Conservation (phyloP, 2,797 vertebrate genomes). For the Hydrocynus forskahlii region DNA sequence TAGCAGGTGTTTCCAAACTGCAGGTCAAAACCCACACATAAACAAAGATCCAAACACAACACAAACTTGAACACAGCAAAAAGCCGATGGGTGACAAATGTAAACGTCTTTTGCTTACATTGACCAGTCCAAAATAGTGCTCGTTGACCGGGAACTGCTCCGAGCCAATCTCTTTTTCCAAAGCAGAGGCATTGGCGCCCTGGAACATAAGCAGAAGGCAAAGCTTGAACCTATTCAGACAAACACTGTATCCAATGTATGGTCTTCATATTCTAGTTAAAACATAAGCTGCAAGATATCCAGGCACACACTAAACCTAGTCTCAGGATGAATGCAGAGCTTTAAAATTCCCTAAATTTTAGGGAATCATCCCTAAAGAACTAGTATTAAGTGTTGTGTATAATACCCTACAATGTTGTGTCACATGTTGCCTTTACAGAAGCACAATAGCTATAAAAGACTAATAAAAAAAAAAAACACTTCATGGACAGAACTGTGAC, state of each 20-base stretch:
- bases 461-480: neutral
- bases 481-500: neutral
- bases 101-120: conserved; percentile 72
- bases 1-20: conserved; percentile 99
- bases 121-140: conserved; percentile 88
- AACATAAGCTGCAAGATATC: neutral
- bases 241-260: neutral
- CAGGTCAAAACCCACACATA: neutral
- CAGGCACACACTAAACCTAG: neutral
- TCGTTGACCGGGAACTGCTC: conserved; percentile 89
- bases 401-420: neutral
- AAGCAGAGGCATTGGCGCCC: conserved; percentile 90
- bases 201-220: conserved; percentile 55
- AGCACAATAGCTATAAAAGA: neutral
- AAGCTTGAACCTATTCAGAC: conserved; percentile 5
- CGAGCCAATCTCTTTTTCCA: conserved; percentile 91
- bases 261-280: neutral
- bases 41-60: conserved; percentile 29
- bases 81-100: neutral
- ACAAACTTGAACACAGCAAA: neutral
- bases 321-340: neutral
- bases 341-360: neutral
- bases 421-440: neutral
- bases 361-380: neutral
- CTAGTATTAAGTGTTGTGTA: neutral